Evolutionary conservation across 1,140 invertebrate species (phyloP), one percentile per base, ranked within the genome.

Genomic region (Neodiprion pinetum): DNA sequence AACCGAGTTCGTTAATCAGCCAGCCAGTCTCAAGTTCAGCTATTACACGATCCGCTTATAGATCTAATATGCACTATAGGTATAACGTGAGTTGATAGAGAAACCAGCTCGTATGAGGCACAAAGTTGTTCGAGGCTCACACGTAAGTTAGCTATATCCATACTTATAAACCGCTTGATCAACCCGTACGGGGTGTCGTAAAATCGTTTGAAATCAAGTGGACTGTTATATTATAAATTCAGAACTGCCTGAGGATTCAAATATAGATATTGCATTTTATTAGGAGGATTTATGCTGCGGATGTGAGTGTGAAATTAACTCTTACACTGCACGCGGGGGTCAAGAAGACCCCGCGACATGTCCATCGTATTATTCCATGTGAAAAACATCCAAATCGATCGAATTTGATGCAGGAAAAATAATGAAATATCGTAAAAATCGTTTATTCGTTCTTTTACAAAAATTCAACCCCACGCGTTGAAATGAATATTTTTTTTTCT

Each of bases 1-100:
- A 61, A 61, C 53, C n/a, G 7, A 61, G 53, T 61, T 61, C 53
- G 53, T 61, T 61, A 61, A 61, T 61, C 53, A 61, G n/a, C 53
- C 53, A 14, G 53, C 9, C 53, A 61, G 53, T 61, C 53, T 12
- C 53, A 17, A 61, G n/a, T 40, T 40, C 53, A 61, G 53, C 53
- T 61, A 61, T 61, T 61, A 40, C 28, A 40, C 28, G 28, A 40
- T 5, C 28, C 28, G 28, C 28, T 40, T 40, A 40, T 40, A 40
- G 28, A 40, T 40, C 28, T 40, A 40, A 40, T 40, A 40, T 40
- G 28, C 28, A 40, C 28, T 40, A 61, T 61, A 61, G 53, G 53
- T 61, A 61, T 61, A 61, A 40, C 11, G 53, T 61, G n/a, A 14
- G 53, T 61, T 61, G 9, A 61, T 61, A 61, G 28, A 40, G 28